These are phyloP conservation scores for Apodemia duryi DNA, from an alignment of 2,888 invertebrate species.

Conservation along the genomic window DNA sequence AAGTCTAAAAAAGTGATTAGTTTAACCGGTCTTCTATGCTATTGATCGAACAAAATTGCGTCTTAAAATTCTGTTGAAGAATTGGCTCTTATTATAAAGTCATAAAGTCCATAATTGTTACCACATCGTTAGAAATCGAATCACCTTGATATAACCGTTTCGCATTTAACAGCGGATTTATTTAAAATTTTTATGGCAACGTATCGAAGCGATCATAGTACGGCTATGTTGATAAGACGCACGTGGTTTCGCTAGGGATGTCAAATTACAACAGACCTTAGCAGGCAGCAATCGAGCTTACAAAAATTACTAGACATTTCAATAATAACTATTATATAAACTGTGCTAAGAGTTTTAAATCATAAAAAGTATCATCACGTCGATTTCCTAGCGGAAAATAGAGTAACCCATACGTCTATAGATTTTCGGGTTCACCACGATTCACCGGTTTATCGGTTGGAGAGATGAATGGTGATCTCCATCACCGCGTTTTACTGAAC, in stretches of 20 bases:
- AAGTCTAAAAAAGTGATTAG: constrained; percentile 3
- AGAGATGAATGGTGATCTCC: too few relatives aligned
- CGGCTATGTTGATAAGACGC: constrained; percentile 46
- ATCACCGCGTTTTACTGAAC: too few relatives aligned
- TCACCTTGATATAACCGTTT: constrained; percentile 31
- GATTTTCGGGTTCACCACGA: too few relatives aligned
- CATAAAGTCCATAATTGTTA: constrained; percentile 8
- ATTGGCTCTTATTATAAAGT: neutral
- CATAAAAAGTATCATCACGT: too few relatives aligned
- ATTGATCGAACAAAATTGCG: neutral
- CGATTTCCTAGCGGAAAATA: too few relatives aligned
- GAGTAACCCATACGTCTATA: too few relatives aligned
- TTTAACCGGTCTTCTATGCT: neutral
- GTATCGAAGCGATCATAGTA: constrained; percentile 53
- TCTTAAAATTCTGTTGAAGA: neutral
- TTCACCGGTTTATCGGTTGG: too few relatives aligned
- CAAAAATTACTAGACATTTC: too few relatives aligned
- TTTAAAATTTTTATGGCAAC: constrained; percentile 51
- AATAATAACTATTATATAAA: too few relatives aligned
- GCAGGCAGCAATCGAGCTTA: neutral
- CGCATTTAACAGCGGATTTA: constrained; percentile 33
- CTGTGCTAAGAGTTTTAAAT: too few relatives aligned
- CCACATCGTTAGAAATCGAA: constrained; percentile 17
- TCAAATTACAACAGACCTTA: neutral
- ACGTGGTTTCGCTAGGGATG: constrained; percentile 8